phyloP scores from a whole-genome alignment of 1,140 invertebrate genomes.

The Chlorops oryzae region DNA sequence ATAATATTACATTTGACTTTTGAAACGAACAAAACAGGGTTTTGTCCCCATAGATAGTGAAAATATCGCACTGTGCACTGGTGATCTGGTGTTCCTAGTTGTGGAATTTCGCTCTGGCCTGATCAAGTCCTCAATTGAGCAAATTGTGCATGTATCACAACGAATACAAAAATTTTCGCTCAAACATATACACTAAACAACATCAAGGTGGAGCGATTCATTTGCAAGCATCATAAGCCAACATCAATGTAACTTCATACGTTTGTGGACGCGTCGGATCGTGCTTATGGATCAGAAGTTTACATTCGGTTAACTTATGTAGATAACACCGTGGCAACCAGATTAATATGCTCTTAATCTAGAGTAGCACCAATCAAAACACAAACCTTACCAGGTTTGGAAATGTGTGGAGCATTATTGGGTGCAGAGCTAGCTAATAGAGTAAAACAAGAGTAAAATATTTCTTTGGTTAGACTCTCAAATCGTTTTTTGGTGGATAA shows the following conservation, averaged over 20 bases:
- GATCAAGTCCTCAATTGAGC: too few relatives aligned
- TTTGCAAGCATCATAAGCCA: not conserved
- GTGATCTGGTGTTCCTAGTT: too few relatives aligned
- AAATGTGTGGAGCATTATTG: slow-evolving; percentile 13
- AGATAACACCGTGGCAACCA: slow-evolving; percentile 1
- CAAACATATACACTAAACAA: slow-evolving; percentile 18
- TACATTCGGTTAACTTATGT: slow-evolving; percentile 26
- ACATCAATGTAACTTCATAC: slow-evolving; percentile 19
- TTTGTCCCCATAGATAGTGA: too few relatives aligned
- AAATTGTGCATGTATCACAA: too few relatives aligned
- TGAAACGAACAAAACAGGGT: too few relatives aligned
- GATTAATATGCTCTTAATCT: slow-evolving; percentile 13
- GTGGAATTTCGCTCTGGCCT: too few relatives aligned
- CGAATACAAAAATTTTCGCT: slow-evolving; percentile 21
- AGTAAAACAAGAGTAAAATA: not conserved
- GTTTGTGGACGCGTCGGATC: slow-evolving; percentile 38
- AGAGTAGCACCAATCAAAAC: slow-evolving; percentile 8
- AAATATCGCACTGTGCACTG: too few relatives aligned
- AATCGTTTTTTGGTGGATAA: too few relatives aligned
- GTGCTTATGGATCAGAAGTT: slow-evolving; percentile 33
- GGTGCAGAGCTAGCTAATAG: not conserved
- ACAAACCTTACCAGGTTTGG: slow-evolving; percentile 11
- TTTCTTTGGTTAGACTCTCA: too few relatives aligned
- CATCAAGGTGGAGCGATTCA: slow-evolving; percentile 3
- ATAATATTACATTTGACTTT: too few relatives aligned